phyloP scores from a whole-genome alignment of 2,797 vertebrate species.

The Pyrrhura leucotis region DNA sequence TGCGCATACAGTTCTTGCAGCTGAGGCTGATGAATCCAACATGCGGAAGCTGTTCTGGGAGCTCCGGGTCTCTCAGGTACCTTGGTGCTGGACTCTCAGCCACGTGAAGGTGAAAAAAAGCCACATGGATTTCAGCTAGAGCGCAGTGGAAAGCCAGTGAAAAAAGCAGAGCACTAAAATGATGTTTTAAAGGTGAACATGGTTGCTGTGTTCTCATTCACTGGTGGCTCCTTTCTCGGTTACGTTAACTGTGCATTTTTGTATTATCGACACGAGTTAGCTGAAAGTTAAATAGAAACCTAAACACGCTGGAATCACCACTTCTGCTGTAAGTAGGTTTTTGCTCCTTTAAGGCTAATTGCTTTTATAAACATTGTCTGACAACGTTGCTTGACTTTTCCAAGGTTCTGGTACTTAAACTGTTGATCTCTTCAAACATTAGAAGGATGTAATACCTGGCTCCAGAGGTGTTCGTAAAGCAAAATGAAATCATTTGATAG shows the following conservation, averaged over 20 bases:
- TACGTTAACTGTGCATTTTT: neutral
- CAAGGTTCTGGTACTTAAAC: neutral
- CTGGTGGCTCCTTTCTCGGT: neutral
- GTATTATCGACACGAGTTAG: neutral
- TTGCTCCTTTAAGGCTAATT: constrained; percentile 17
- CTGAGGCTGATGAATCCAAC: neutral
- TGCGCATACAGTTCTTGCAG: neutral
- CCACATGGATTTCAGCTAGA: neutral
- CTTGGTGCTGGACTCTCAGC: neutral
- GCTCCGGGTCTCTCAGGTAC: neutral
- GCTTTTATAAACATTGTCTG: constrained; percentile 28
- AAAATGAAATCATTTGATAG: constrained; percentile 32
- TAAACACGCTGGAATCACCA: neutral
- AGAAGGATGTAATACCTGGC: neutral
- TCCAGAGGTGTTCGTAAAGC: constrained; percentile 39
- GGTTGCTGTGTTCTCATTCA: neutral
- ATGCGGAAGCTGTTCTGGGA: neutral
- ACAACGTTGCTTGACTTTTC: constrained; percentile 32
- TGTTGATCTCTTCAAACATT: constrained; percentile 43
- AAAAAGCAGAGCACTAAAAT: neutral
- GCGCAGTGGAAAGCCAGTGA: neutral
- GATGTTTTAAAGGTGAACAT: neutral
- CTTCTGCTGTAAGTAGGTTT: neutral
- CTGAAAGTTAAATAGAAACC: neutral
- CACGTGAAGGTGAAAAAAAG: neutral